Evolutionary conservation across 1,140 invertebrate genomes (phyloP).

Genomic region (Diorhabda elongata): DNA sequence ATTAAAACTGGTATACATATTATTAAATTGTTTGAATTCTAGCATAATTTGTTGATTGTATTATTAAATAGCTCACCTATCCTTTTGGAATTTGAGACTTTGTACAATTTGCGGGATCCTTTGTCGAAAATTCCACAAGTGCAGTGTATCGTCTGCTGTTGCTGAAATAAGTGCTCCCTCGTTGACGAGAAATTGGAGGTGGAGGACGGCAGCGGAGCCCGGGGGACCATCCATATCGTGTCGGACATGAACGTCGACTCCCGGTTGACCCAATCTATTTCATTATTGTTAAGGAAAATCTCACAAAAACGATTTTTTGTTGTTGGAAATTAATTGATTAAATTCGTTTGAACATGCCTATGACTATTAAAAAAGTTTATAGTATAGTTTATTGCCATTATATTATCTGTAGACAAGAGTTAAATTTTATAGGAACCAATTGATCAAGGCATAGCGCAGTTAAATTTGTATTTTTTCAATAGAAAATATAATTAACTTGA

Average conservation of each 20-base stretch:
- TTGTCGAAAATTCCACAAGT: conserved; percentile 96
- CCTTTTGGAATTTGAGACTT: conserved; percentile 93
- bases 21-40: too few relatives aligned
- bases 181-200: conserved; percentile 92
- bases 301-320: neutral
- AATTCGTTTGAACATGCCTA: too few relatives aligned
- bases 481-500: too few relatives aligned
- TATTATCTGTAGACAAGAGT: too few relatives aligned
- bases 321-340: too few relatives aligned
- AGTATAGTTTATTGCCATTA: too few relatives aligned
- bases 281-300: conserved; percentile 45
- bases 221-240: conserved; percentile 63
- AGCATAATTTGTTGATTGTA: too few relatives aligned
- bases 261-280: conserved; percentile 83
- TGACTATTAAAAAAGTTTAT: too few relatives aligned
- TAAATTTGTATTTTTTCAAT: too few relatives aligned
- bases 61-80: conserved; percentile 66
- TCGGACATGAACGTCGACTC: conserved; percentile 88
- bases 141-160: conserved; percentile 90
- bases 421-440: too few relatives aligned
- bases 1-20: too few relatives aligned
- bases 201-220: conserved; percentile 67
- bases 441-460: too few relatives aligned
- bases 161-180: conserved; percentile 93
- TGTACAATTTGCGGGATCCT: conserved; percentile 93